Percentiles rank a stretch among this genome's conserved stretches.
Conservation (phyloP, 1,140 invertebrate genomes). For the Leptestheria dahalacensis region DNA sequence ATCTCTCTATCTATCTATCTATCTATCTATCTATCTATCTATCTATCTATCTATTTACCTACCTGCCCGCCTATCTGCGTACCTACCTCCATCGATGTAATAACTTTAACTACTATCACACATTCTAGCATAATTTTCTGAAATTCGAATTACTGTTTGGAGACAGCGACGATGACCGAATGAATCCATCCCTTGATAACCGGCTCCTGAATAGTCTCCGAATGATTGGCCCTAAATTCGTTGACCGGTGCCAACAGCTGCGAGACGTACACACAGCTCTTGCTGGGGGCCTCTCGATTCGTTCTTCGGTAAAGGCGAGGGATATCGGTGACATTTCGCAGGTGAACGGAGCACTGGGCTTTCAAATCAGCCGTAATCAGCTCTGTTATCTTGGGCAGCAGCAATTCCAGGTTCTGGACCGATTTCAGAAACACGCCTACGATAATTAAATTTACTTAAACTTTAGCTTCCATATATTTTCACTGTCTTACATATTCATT, state of each 20-base stretch:
- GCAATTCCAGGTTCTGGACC: constrained; percentile 31
- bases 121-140: too few relatives aligned
- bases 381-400: constrained; percentile 16
- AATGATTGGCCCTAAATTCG: constrained; percentile 37
- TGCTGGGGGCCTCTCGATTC: constrained; percentile 67
- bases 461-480: too few relatives aligned
- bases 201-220: neutral
- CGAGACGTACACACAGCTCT: constrained; percentile 60
- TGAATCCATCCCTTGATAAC: neutral
- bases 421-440: constrained; percentile 30
- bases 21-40: too few relatives aligned
- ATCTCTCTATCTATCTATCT: too few relatives aligned
- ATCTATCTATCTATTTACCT: too few relatives aligned
- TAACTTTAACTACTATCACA: too few relatives aligned
- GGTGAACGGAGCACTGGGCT: constrained; percentile 21
- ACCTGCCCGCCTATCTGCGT: too few relatives aligned
- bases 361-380: constrained; percentile 18
- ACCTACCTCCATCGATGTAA: too few relatives aligned
- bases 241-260: constrained; percentile 42
- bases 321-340: constrained; percentile 63
- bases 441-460: too few relatives aligned
- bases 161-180: constrained; percentile 3
- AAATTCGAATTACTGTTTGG: constrained; percentile 4
- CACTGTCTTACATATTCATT: too few relatives aligned
- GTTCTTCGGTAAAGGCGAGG: constrained; percentile 82